Percentiles rank a stretch among this genome's conserved stretches.
phyloP scores from a whole-genome alignment of 1,140 invertebrate genomes.

The Atopsyche davidsoni region DNA sequence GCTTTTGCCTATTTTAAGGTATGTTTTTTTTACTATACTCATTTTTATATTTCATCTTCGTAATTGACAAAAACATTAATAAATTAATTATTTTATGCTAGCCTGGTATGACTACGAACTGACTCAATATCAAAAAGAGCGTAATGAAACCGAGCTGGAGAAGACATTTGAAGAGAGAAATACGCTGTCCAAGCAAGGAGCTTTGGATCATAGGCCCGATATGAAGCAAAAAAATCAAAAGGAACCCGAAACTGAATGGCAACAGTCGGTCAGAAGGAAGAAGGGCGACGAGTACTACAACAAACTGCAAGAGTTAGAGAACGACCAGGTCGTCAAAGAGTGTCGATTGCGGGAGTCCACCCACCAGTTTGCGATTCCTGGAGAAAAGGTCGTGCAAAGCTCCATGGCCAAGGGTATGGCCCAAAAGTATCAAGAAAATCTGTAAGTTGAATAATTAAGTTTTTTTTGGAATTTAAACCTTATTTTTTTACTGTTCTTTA shows the following conservation, averaged over 20 bases:
- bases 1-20: constrained; percentile 20
- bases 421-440: constrained; percentile 71
- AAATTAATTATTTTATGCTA: constrained; percentile 44
- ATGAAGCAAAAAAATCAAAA: constrained; percentile 63
- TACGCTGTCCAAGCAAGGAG: constrained; percentile 55
- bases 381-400: constrained; percentile 69
- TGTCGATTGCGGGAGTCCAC: constrained; percentile 64
- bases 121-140: constrained; percentile 74
- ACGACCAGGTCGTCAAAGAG: constrained; percentile 78
- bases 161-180: constrained; percentile 82
- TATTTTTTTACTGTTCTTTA: constrained; percentile 13
- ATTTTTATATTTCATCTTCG: not conserved
- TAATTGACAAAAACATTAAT: not conserved
- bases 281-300: constrained; percentile 80
- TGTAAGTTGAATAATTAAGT: constrained; percentile 58
- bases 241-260: constrained; percentile 77
- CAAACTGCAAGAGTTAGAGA: constrained; percentile 76
- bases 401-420: constrained; percentile 82
- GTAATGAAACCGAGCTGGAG: constrained; percentile 78
- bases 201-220: constrained; percentile 54
- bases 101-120: constrained; percentile 90
- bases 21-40: constrained; percentile 11
- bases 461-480: constrained; percentile 3
- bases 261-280: constrained; percentile 71
- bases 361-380: constrained; percentile 79